Evolutionary conservation across 2,797 vertebrate genomes (phyloP).

Genomic region (Chiloscyllium punctatum): DNA sequence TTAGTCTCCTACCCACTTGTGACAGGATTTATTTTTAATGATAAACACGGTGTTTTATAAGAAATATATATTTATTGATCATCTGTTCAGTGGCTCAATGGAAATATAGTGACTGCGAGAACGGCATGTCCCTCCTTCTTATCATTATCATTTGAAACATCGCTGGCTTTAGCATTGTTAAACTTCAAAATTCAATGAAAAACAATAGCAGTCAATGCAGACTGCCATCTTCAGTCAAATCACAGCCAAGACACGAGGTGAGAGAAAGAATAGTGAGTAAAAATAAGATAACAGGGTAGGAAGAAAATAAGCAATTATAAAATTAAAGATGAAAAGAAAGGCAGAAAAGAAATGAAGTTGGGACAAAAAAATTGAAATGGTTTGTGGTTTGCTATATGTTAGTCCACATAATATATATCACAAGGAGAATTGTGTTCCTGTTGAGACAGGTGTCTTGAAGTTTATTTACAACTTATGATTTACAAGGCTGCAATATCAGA

Average conservation of each 20-base stretch:
- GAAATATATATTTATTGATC: not conserved
- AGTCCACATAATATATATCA: too few relatives aligned
- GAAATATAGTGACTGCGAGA: not conserved
- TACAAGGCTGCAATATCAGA: too few relatives aligned
- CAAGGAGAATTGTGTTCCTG: too few relatives aligned
- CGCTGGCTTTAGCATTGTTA: not conserved
- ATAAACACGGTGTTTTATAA: not conserved
- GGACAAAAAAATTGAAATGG: not conserved
- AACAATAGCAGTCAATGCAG: not conserved
- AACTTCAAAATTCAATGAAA: not conserved
- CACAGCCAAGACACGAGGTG: not conserved
- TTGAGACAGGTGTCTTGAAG: too few relatives aligned
- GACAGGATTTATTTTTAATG: not conserved
- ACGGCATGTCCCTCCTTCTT: not conserved
- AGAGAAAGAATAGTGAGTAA: not conserved
- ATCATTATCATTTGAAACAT: not conserved
- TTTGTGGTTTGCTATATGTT: too few relatives aligned
- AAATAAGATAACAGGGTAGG: not conserved
- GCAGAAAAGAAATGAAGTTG: not conserved
- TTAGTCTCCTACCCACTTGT: not conserved
- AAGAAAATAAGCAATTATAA: not conserved
- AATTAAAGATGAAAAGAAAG: not conserved
- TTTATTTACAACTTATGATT: too few relatives aligned
- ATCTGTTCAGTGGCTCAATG: not conserved
- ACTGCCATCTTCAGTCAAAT: slow-evolving; percentile 3